Conservation (phyloP, 2,797 vertebrate species). For the Lacerta agilis region DNA sequence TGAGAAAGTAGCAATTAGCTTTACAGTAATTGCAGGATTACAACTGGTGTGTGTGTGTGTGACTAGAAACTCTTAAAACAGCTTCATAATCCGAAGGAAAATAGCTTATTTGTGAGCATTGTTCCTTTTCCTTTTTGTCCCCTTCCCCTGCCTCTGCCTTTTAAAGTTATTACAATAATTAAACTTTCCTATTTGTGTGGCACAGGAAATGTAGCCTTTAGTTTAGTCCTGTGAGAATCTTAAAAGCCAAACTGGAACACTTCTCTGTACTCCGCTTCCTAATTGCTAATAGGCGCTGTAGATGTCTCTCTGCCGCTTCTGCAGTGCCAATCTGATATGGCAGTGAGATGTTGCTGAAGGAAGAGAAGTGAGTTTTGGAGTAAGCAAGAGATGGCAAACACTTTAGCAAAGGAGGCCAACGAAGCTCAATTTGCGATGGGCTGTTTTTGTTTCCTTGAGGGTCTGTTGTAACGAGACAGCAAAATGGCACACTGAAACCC, state of each 20-base stretch:
- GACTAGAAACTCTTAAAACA: slow-evolving; percentile 29
- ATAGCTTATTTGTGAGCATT: slow-evolving; percentile 46
- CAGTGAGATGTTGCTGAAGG: background rate
- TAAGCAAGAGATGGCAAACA: background rate
- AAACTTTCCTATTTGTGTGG: slow-evolving; percentile 50
- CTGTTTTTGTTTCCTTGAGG: background rate
- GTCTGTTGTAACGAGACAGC: background rate
- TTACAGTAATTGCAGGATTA: slow-evolving; percentile 56
- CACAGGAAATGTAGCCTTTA: background rate
- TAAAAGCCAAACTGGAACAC: background rate
- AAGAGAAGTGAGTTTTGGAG: background rate
- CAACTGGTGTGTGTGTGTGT: slow-evolving; percentile 15
- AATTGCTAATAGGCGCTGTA: background rate
- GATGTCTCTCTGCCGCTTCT: background rate
- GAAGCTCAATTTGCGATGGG: background rate
- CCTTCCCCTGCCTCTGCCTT: background rate
- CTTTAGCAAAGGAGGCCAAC: background rate
- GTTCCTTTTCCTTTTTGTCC: slow-evolving; percentile 14
- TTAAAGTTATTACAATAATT: slow-evolving; percentile 68
- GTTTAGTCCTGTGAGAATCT: slow-evolving; percentile 24
- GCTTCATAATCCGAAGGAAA: slow-evolving; percentile 48
- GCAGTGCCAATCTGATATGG: background rate
- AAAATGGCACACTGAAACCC: background rate
- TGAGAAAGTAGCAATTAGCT: slow-evolving; percentile 69
- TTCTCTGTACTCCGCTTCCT: background rate